Evolutionary conservation across 2,113 vertebrate species (phyloP).

Genomic region (Oenanthe melanoleuca): DNA sequence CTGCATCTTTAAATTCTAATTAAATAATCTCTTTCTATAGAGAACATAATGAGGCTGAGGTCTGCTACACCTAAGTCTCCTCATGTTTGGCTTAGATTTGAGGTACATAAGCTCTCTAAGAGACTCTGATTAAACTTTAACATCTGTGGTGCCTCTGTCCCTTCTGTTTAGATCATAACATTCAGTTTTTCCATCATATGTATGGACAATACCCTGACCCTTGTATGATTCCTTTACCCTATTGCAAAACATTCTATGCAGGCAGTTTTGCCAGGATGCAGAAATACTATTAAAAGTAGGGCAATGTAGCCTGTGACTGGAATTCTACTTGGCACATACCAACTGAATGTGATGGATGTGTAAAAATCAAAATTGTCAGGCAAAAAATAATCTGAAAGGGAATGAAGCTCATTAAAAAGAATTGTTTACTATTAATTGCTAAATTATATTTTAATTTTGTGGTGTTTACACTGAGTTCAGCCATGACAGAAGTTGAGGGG

Average conservation of each 20-base stretch:
- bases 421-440: not conserved
- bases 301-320: not conserved
- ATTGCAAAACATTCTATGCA: not conserved
- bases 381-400: not conserved
- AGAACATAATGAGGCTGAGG: not conserved
- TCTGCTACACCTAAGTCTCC: not conserved
- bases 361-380: not conserved
- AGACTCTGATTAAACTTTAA: not conserved
- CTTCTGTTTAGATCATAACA: not conserved
- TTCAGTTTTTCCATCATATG: not conserved
- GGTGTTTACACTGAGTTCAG: not conserved
- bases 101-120: not conserved
- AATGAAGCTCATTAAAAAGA: not conserved
- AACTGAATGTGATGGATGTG: not conserved
- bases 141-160: not conserved
- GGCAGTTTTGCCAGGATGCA: not conserved
- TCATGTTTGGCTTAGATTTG: not conserved
- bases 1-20: not conserved
- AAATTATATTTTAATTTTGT: not conserved
- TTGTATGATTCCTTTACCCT: not conserved
- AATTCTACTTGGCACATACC: not conserved
- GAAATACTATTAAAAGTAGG: not conserved
- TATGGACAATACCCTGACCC: not conserved
- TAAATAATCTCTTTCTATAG: not conserved
- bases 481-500: not conserved